These are phyloP conservation scores for Megalops cyprinoides DNA, from an alignment of 2,797 vertebrate genomes.

Conservation along the genomic window DNA sequence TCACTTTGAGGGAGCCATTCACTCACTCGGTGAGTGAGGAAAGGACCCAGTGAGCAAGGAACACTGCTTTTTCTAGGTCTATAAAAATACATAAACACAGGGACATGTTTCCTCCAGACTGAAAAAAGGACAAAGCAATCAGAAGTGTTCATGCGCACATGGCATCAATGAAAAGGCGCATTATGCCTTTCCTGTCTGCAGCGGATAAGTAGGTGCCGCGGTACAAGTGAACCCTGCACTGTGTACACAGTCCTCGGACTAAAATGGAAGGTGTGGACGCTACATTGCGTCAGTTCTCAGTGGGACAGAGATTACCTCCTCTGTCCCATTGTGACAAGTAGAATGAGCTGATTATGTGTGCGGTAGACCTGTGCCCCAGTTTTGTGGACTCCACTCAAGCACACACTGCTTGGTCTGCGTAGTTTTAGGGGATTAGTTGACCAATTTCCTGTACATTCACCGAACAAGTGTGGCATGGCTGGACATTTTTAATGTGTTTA, in stretches of 20 bases:
- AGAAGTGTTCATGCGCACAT: neutral
- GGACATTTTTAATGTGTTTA: no score
- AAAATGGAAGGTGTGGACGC: neutral
- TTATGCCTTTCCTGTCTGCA: neutral
- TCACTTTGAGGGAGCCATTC: neutral
- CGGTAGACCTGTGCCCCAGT: neutral
- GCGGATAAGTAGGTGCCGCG: neutral
- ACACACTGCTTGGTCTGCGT: no score
- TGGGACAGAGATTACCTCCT: neutral
- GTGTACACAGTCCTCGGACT: neutral
- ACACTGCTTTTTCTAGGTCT: neutral
- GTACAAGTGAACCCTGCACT: neutral
- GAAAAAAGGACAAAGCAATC: neutral
- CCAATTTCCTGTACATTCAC: no score
- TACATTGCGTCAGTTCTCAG: neutral
- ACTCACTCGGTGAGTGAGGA: neutral
- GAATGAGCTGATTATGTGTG: neutral
- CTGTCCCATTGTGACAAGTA: neutral
- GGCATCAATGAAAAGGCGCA: neutral
- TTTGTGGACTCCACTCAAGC: no score
- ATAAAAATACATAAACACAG: no score
- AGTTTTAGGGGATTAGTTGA: no score
- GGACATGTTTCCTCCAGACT: neutral
- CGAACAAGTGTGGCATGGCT: no score
- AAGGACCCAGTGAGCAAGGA: neutral